Evolutionary conservation across 92 coral and sea anemone species (phyloP).

Genomic region (Palythoa grandiflora): DNA sequence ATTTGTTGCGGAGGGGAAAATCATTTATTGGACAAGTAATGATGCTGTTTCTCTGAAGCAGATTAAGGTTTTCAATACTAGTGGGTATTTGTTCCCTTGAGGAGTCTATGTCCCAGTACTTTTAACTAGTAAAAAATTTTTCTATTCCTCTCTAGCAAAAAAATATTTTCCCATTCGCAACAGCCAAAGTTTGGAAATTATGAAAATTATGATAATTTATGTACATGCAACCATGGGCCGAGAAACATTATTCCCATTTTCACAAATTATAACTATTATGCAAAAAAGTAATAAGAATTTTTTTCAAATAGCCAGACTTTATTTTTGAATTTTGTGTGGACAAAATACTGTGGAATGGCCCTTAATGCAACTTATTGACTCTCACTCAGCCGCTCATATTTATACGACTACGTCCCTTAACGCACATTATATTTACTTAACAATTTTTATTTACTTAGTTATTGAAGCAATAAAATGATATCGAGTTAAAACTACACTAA

Average conservation of each 20-base stretch:
- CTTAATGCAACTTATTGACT: neutral
- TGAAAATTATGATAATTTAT: constrained; percentile 10
- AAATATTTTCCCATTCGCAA: constrained; percentile 6
- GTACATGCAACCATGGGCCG: neutral
- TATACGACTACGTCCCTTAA: too few species aligned
- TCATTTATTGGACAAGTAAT: constrained; percentile 1
- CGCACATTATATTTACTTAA: too few species aligned
- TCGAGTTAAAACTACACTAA: too few species aligned
- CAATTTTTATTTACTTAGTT: too few species aligned
- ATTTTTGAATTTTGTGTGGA: constrained; percentile 1
- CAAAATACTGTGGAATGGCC: constrained; percentile 21
- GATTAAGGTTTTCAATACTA: neutral
- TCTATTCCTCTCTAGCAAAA: constrained; percentile 1
- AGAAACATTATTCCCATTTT: constrained; percentile 10
- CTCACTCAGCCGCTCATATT: too few species aligned
- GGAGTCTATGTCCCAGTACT: constrained; percentile 3
- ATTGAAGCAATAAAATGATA: too few species aligned
- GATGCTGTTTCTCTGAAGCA: neutral
- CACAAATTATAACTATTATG: constrained; percentile 14
- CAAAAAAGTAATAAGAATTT: constrained; percentile 3
- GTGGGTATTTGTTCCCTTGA: neutral
- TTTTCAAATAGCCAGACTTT: constrained; percentile 21
- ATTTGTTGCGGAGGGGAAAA: constrained; percentile 27
- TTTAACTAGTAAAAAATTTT: neutral
- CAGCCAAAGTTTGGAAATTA: neutral